Base-by-base conservation (phyloP, 2,888 invertebrate species). In the Leucophenga maculata region DNA sequence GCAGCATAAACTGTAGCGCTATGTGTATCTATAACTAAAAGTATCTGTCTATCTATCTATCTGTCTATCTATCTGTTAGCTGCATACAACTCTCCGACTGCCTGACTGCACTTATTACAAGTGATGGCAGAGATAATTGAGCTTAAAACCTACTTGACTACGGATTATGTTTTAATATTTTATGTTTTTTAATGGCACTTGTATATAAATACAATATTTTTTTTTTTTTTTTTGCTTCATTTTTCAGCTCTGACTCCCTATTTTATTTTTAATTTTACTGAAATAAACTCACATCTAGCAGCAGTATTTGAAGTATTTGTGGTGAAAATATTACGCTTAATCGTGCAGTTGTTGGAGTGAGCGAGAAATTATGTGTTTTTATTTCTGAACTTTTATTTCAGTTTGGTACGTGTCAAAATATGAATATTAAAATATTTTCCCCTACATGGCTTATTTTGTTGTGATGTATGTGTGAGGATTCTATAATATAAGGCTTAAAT, bases 391-490 rank as follows among this genome's bases (percentile, higher is more conserved):
- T 73, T 73, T 60, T 67, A 46, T 54, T 39, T 68, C 20, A n/a
- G 13, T 18, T 57, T 70, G 22, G 72, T 70, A 77, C 77, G 79
- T 81, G 81, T 79, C 78, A 81, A 81, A 78, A 73, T 76, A 78
- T 81, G 73, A 78, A 80, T 74, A 77, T 78, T 73, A 72, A 78
- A 79, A 80, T 74, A 77, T 74, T 8, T 14, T 18, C 26, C 13
- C 20, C 16, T 8, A 22, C 9, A 13, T 55, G 20, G 14, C 8
- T 39, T 39, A 39, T 39, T 11, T 39, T 39, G 39, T 39, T 6
- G 26, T 32, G 32, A 32, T 6, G 32, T 32, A 6, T 32, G 32
- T 3, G 32, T 32, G 32, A 6, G 8, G 39, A 11, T 39, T 39
- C 8, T 39, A 1, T 39, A 11, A 39, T 11, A 6, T 39, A 39